phyloP scores from a whole-genome alignment of 1,140 invertebrate genomes.

The Ceratosolen solmsi region DNA sequence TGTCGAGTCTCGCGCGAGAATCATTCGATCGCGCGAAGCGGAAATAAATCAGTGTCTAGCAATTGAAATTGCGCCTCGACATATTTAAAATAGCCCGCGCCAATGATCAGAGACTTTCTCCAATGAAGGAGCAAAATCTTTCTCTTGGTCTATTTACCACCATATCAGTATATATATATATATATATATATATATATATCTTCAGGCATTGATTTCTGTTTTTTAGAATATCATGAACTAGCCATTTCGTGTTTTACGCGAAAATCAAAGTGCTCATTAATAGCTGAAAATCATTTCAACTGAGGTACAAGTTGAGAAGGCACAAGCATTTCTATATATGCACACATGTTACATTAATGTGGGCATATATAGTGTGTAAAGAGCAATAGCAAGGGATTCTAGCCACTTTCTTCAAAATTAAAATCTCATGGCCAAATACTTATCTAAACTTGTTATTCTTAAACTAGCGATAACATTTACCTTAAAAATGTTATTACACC shows the following conservation, averaged over 20 bases:
- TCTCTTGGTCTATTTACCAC: not conserved
- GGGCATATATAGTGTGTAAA: no score
- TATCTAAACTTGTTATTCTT: no score
- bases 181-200: no score
- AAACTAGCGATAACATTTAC: no score
- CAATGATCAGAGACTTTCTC: not conserved
- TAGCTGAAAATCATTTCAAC: not conserved
- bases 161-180: not conserved
- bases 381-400: no score
- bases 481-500: no score
- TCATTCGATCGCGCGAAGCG: slow-evolving; percentile 50
- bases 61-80: slow-evolving; percentile 60
- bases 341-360: no score
- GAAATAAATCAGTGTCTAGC: slow-evolving; percentile 60
- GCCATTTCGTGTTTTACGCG: no score
- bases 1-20: not conserved
- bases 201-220: no score
- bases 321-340: no score
- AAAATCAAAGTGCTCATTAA: not conserved
- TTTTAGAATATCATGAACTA: not conserved
- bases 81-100: slow-evolving; percentile 41
- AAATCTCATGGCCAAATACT: no score
- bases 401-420: no score
- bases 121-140: not conserved
- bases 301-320: not conserved